Evolutionary conservation across 2,888 invertebrate species (phyloP).

Genomic region (Molanna angustata): DNA sequence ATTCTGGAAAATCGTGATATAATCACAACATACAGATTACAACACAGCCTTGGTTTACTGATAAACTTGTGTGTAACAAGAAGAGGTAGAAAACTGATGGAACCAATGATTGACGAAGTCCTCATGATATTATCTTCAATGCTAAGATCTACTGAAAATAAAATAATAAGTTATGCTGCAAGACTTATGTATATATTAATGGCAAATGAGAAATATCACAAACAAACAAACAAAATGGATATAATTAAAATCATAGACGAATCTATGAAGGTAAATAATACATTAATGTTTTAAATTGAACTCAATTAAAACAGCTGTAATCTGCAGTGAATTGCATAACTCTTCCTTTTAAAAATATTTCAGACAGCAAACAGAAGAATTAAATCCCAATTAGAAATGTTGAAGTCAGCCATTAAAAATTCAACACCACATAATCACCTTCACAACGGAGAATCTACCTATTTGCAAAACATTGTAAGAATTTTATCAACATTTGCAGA

Average conservation of each 20-base stretch:
- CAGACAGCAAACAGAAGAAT: constrained; percentile 27
- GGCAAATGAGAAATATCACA: constrained; percentile 49
- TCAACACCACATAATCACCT: constrained; percentile 24
- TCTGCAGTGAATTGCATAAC: neutral
- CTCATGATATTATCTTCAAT: constrained; percentile 37
- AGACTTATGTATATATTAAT: constrained; percentile 46
- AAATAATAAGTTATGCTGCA: constrained; percentile 37
- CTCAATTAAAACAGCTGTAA: neutral
- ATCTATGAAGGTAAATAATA: constrained; percentile 22
- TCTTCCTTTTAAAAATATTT: constrained; percentile 3
- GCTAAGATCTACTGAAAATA: constrained; percentile 36
- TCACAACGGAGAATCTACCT: constrained; percentile 19
- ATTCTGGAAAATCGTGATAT: constrained; percentile 45
- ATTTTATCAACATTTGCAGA: neutral
- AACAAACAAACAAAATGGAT: constrained; percentile 50
- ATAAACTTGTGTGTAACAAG: constrained; percentile 66
- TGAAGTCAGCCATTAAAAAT: constrained; percentile 25
- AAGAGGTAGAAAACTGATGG: constrained; percentile 42
- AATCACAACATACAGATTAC: constrained; percentile 56
- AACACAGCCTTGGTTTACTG: constrained; percentile 63
- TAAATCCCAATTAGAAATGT: constrained; percentile 26
- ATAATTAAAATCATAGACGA: constrained; percentile 34
- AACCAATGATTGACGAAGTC: constrained; percentile 33
- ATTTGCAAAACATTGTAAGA: constrained; percentile 29
- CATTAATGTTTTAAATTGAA: neutral